Conservation (phyloP, 2,797 vertebrate species). For the Anniella stebbinsi region DNA sequence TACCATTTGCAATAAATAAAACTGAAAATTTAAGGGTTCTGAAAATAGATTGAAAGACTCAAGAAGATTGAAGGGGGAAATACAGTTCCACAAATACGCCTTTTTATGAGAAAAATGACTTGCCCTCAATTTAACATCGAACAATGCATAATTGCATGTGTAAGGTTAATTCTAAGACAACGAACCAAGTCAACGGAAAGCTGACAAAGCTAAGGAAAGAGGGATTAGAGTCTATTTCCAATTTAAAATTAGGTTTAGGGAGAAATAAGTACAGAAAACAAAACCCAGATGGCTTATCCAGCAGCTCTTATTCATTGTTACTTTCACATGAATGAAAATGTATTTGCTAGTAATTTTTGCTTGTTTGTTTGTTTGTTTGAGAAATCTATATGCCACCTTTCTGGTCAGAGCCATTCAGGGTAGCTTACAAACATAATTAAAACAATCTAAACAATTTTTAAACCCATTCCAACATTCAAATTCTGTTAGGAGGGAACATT, state of each 20-base stretch:
- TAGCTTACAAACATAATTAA: background rate
- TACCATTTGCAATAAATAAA: slow-evolving; percentile 4
- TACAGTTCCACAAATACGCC: background rate
- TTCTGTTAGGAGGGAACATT: background rate
- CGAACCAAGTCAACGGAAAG: slow-evolving; percentile 51
- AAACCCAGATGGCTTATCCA: slow-evolving; percentile 10
- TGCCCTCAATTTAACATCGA: slow-evolving; percentile 51
- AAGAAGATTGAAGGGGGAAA: background rate
- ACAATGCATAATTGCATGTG: slow-evolving; percentile 61
- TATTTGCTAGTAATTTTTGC: background rate
- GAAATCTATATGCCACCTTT: background rate
- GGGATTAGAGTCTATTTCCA: slow-evolving; percentile 58
- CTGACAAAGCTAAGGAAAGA: slow-evolving; percentile 46
- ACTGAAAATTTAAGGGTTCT: slow-evolving; percentile 8
- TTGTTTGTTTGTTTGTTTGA: background rate
- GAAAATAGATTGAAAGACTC: slow-evolving; percentile 13
- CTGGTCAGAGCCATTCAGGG: background rate
- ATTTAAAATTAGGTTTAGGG: slow-evolving; percentile 68
- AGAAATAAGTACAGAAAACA: slow-evolving; percentile 59
- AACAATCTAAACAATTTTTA: background rate
- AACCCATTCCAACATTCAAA: background rate
- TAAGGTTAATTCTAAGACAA: slow-evolving; percentile 66
- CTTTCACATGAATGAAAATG: background rate
- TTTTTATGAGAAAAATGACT: slow-evolving; percentile 60
- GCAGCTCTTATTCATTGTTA: fast-evolving